phyloP scores from a whole-genome alignment of 2,113 vertebrate genomes.

The Noturus placidus region DNA sequence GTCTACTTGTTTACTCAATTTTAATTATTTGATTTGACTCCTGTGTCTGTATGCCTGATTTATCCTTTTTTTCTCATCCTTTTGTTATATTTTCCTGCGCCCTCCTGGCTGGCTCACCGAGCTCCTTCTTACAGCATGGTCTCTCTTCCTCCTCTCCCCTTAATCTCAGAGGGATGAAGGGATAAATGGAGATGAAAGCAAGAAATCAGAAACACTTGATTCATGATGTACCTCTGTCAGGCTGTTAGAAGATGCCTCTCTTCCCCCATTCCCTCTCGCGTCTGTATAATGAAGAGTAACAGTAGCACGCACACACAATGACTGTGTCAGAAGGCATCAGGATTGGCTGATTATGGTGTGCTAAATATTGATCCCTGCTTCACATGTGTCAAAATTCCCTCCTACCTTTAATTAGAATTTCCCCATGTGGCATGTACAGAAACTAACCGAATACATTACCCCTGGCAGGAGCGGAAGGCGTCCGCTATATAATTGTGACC shows the following conservation, averaged over 20 bases:
- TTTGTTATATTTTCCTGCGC: not conserved
- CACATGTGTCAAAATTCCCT: conserved; percentile 99
- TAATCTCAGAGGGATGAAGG: conserved; percentile 70
- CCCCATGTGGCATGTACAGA: conserved; percentile 81
- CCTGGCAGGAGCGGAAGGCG: conserved; percentile 77
- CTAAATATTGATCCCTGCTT: conserved; percentile 99
- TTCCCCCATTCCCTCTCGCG: conserved; percentile 44
- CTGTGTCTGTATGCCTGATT: not conserved
- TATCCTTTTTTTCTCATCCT: not conserved
- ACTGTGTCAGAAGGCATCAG: conserved; percentile 90
- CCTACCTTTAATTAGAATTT: conserved; percentile 98
- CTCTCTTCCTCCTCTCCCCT: conserved; percentile 59
- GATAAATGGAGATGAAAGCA: conserved; percentile 94
- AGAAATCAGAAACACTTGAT: conserved; percentile 79
- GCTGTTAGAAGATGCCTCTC: conserved; percentile 78
- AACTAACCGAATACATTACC: conserved; percentile 93
- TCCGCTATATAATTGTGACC: conserved; percentile 92
- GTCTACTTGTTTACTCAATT: not conserved
- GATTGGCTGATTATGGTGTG: conserved; percentile 93
- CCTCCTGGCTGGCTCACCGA: not conserved
- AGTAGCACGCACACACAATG: conserved; percentile 77
- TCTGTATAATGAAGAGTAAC: conserved; percentile 84
- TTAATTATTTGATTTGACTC: not conserved
- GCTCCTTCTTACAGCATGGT: not conserved
- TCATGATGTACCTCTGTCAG: conserved; percentile 81